A percentile compares a stretch with the other conserved stretches of the same genome.
phyloP scores from a whole-genome alignment of 2,888 invertebrate species.

The Margaritifera margaritifera region DNA sequence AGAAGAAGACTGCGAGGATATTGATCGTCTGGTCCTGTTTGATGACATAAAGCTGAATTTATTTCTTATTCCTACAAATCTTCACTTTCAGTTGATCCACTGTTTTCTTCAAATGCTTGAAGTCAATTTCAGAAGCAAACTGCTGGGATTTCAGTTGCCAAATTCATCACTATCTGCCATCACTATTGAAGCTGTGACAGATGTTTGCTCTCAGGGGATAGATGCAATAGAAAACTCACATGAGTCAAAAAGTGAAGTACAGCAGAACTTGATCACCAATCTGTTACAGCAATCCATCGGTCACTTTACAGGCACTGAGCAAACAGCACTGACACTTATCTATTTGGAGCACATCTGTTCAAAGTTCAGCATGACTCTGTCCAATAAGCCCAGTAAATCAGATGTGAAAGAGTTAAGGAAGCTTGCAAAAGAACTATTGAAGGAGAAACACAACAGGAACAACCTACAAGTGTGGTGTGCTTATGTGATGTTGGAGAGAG shows the following conservation, averaged over 20 bases:
- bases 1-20: slow-evolving; percentile 72
- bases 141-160: no score
- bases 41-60: slow-evolving; percentile 69
- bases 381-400: slow-evolving; percentile 17
- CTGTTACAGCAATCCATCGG: slow-evolving; percentile 33
- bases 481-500: slow-evolving; percentile 63
- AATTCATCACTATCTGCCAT: no score
- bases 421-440: slow-evolving; percentile 64
- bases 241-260: slow-evolving; percentile 4
- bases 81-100: slow-evolving; percentile 23
- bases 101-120: slow-evolving; percentile 29
- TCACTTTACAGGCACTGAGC: slow-evolving; percentile 33
- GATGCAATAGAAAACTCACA: no score
- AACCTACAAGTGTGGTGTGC: slow-evolving; percentile 67
- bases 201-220: no score
- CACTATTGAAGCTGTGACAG: no score
- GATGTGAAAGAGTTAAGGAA: slow-evolving; percentile 64
- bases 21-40: slow-evolving; percentile 71
- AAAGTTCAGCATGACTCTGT: slow-evolving; percentile 4
- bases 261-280: slow-evolving; percentile 24
- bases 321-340: slow-evolving; percentile 44
- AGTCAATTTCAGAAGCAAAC: background rate
- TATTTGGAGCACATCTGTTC: slow-evolving; percentile 21
- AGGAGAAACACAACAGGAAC: slow-evolving; percentile 67
- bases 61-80: slow-evolving; percentile 39